Conservation (phyloP, 2,797 vertebrate genomes). For the Eremophila alpestris region DNA sequence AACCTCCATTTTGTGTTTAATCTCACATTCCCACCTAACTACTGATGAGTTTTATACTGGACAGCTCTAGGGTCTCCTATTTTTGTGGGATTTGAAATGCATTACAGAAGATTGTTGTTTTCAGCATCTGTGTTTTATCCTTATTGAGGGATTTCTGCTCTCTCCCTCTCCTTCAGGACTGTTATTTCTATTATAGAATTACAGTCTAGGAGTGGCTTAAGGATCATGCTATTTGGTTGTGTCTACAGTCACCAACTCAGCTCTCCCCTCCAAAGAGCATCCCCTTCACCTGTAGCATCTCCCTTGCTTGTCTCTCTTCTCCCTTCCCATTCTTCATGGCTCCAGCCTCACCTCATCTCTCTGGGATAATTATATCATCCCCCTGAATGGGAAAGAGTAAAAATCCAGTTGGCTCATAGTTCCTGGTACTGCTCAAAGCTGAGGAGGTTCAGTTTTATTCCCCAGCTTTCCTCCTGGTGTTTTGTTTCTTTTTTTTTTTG, state of each 20-base stretch:
- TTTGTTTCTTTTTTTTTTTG: not conserved
- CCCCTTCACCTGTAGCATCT: not conserved
- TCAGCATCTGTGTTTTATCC: not conserved
- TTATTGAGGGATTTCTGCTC: not conserved
- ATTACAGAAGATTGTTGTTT: not conserved
- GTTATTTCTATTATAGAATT: not conserved
- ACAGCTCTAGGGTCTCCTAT: not conserved
- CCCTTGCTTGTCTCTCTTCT: rapidly evolving
- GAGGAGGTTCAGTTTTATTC: not conserved
- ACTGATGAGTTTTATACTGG: not conserved
- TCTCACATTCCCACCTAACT: not conserved
- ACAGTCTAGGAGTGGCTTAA: not conserved
- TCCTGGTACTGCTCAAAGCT: not conserved
- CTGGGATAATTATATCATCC: not conserved
- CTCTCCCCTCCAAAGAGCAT: not conserved
- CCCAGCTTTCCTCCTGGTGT: not conserved
- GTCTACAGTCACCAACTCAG: not conserved
- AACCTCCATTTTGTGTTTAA: not conserved
- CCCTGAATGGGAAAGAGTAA: not conserved
- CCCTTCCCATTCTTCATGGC: not conserved
- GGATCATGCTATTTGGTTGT: not conserved
- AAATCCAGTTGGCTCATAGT: not conserved
- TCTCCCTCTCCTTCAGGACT: not conserved
- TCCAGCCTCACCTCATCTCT: not conserved
- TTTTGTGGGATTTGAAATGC: not conserved